These are phyloP conservation scores for Apostichopus californicus DNA, from an alignment of 35 echinoderm and acorn worm genomes.

Conservation along the genomic window DNA sequence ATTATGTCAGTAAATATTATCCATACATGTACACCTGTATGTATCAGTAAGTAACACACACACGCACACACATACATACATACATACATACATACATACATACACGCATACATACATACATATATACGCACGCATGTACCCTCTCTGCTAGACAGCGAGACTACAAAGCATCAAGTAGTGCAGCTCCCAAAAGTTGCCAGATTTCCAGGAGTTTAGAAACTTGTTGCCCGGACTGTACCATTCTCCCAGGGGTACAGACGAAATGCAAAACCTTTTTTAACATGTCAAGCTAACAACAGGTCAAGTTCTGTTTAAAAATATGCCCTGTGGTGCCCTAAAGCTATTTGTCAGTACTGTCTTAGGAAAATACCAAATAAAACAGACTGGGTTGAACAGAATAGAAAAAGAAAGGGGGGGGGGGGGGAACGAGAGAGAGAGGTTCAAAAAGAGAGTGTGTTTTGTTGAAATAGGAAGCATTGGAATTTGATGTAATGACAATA, in stretches of 20 bases:
- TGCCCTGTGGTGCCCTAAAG: not conserved
- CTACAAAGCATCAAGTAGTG: no score
- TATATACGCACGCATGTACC: no score
- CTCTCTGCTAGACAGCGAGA: no score
- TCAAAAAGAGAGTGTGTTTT: not conserved
- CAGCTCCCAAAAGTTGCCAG: not conserved
- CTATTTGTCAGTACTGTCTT: not conserved
- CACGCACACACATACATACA: no score
- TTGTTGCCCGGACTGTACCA: not conserved
- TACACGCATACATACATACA: no score
- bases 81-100: no score
- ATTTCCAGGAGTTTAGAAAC: not conserved
- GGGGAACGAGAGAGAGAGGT: no score
- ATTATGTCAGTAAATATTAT: no score
- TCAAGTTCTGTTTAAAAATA: conserved; percentile 2
- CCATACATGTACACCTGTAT: no score
- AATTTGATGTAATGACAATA: not conserved
- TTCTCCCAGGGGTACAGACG: not conserved
- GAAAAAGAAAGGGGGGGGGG: no score
- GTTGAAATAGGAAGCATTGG: not conserved
- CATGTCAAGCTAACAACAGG: not conserved
- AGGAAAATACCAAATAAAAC: not conserved
- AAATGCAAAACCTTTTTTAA: not conserved
- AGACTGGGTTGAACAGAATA: not conserved
- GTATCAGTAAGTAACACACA: no score